Evolutionary conservation across 2,797 vertebrate species (phyloP).

Genomic region (Xiphophorus birchmanni): DNA sequence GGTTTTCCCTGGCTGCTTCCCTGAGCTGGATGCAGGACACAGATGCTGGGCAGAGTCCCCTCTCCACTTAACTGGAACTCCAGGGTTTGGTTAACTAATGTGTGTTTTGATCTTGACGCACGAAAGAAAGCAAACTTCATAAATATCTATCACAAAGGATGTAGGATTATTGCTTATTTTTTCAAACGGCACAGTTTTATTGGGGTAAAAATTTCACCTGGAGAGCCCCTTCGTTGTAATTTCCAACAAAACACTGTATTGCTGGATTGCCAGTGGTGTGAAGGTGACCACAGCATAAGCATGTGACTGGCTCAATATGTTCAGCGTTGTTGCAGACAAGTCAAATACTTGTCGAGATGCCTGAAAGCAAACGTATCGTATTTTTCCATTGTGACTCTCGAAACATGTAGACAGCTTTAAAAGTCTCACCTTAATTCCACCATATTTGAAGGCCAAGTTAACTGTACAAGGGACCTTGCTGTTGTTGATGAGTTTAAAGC

Average conservation of each 20-base stretch:
- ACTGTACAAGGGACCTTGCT: constrained; percentile 84
- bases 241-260: constrained; percentile 64
- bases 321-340: constrained; percentile 46
- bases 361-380: constrained; percentile 31
- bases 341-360: constrained; percentile 44
- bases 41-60: constrained; percentile 86
- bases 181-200: neutral
- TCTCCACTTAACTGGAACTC: constrained; percentile 85
- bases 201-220: constrained; percentile 41
- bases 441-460: constrained; percentile 74
- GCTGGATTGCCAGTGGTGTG: constrained; percentile 57
- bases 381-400: neutral
- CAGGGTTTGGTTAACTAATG: constrained; percentile 71
- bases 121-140: neutral
- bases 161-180: neutral
- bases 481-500: constrained; percentile 86
- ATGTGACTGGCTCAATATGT: constrained; percentile 62
- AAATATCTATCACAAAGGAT: neutral
- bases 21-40: constrained; percentile 79
- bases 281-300: constrained; percentile 60
- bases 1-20: constrained; percentile 75
- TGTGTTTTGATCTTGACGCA: constrained; percentile 61
- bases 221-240: constrained; percentile 36
- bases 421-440: constrained; percentile 78
- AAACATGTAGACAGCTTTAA: neutral